Percentiles rank a stretch among this genome's conserved stretches.
Conservation (phyloP, 2,888 invertebrate species). For the Unio pictorum region DNA sequence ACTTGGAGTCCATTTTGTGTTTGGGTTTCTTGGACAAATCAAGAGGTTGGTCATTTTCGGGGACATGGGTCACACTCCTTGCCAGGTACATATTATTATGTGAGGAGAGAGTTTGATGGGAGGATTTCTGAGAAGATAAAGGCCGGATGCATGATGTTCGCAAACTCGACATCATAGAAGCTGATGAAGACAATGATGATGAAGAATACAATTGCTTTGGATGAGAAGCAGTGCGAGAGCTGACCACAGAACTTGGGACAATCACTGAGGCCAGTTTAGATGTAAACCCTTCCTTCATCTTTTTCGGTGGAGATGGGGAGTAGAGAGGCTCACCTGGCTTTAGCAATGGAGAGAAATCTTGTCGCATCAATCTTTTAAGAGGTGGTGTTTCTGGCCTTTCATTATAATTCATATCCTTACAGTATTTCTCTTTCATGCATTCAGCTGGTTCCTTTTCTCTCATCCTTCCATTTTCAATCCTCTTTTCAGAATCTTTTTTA, state of each 20-base stretch:
- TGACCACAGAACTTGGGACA: conserved; percentile 29
- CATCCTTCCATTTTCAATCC: conserved; percentile 3
- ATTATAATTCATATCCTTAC: conserved; percentile 8
- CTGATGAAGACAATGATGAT: too few species aligned
- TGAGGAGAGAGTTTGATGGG: conserved; percentile 19
- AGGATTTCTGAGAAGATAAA: conserved; percentile 14
- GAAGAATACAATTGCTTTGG: conserved; percentile 40
- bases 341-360: conserved; percentile 42
- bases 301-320: conserved; percentile 40
- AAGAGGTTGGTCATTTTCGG: conserved; percentile 52
- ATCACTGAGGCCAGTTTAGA: conserved; percentile 38
- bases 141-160: conserved; percentile 23
- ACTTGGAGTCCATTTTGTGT: conserved; percentile 8
- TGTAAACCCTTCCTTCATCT: conserved; percentile 36
- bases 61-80: conserved; percentile 13
- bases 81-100: conserved; percentile 20
- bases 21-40: conserved; percentile 56
- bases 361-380: conserved; percentile 44
- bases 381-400: conserved; percentile 46
- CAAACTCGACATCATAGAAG: conserved; percentile 25
- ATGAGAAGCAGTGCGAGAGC: conserved; percentile 33
- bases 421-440: neutral
- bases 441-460: conserved; percentile 3
- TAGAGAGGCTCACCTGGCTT: conserved; percentile 28
- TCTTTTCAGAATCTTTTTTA: neutral